Evolutionary conservation across 2,113 vertebrate species (phyloP).

Genomic region (Cyanoderma ruficeps): DNA sequence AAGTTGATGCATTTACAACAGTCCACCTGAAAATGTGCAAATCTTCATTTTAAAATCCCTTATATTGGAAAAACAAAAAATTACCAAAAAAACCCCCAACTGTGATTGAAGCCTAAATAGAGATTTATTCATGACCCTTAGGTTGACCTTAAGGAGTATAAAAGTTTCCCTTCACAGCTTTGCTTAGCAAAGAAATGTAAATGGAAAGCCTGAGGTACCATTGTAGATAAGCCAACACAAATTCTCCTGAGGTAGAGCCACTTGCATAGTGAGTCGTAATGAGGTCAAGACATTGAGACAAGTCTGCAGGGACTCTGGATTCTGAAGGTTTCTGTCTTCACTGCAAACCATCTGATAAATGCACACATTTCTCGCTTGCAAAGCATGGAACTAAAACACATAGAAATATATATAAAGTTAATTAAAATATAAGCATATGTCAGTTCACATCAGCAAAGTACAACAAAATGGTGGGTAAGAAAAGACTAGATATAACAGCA

Average conservation of each 20-base stretch:
- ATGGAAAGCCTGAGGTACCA: constrained; percentile 61
- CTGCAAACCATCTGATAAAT: constrained; percentile 78
- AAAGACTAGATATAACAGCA: not conserved
- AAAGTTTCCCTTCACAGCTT: not conserved
- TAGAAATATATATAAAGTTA: not conserved
- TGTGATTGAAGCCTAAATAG: not conserved
- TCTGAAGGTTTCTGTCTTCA: constrained; percentile 67
- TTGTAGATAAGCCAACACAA: constrained; percentile 87
- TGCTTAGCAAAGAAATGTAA: not conserved
- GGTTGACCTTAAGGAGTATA: not conserved
- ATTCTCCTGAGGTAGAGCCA: constrained; percentile 78
- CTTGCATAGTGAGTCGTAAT: constrained; percentile 80
- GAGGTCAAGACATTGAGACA: constrained; percentile 80
- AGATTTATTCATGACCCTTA: not conserved
- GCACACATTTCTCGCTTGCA: constrained; percentile 77
- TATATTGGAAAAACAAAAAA: not conserved
- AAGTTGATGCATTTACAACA: not conserved
- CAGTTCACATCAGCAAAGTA: not conserved
- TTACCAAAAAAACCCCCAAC: not conserved
- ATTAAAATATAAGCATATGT: not conserved
- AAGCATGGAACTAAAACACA: constrained; percentile 81
- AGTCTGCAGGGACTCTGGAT: constrained; percentile 72
- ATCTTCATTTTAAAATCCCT: not conserved
- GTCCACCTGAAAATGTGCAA: not conserved
- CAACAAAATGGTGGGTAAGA: not conserved